Percentiles rank a stretch among this genome's conserved stretches.
Conservation (phyloP, 2,113 vertebrate species). For the Seriola rivoliana region DNA sequence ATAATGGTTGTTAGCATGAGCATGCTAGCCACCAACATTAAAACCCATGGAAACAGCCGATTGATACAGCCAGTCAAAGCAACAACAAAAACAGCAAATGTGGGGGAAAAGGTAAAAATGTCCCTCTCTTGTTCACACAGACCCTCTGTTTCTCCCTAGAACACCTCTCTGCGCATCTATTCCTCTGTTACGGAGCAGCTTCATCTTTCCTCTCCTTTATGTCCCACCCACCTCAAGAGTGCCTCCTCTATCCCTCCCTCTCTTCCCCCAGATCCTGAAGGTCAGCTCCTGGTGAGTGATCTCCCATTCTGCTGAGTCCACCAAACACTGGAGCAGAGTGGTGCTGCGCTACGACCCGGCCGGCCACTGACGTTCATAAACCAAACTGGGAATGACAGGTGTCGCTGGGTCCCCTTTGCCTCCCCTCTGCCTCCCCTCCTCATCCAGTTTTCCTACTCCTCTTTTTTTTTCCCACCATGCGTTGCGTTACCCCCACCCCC, state of each 20-base stretch:
- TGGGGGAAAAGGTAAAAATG: background rate
- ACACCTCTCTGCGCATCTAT: background rate
- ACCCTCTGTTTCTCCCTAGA: background rate
- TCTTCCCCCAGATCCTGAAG: conserved; percentile 67
- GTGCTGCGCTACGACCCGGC: conserved; percentile 64
- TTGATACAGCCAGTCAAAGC: too few relatives aligned
- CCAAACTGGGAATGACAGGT: conserved; percentile 88
- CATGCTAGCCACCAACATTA: background rate
- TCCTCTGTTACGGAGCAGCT: background rate
- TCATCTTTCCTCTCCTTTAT: background rate
- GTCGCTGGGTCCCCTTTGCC: conserved; percentile 67
- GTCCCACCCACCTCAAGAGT: conserved; percentile 22
- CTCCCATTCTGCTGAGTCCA: conserved; percentile 79
- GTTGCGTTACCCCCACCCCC: conserved; percentile 36
- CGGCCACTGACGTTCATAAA: conserved; percentile 83
- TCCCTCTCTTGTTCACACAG: too few relatives aligned
- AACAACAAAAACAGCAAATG: background rate
- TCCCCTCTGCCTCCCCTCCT: conserved; percentile 49
- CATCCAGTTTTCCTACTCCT: conserved; percentile 29
- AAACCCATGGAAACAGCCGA: background rate
- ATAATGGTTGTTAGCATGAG: background rate
- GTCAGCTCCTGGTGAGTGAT: conserved; percentile 76
- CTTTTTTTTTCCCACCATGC: conserved; percentile 27
- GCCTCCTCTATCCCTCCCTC: conserved; percentile 5
- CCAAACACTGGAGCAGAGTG: conserved; percentile 56